phyloP scores from a whole-genome alignment of 2,888 invertebrate species.

The Pegoplata infirma region DNA sequence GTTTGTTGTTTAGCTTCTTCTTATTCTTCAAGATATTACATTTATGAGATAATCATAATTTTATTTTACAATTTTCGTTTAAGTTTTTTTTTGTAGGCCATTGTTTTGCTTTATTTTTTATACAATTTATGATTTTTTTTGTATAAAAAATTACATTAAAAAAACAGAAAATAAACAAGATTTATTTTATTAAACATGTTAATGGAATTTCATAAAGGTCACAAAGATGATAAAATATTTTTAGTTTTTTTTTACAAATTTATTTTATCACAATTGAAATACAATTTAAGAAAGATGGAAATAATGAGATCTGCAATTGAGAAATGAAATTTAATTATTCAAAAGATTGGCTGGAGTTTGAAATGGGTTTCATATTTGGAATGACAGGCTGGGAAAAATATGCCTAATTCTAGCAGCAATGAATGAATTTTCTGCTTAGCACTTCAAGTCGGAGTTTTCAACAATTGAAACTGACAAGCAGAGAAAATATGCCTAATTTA shows the following conservation, averaged over 20 bases:
- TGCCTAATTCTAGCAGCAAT: too few relatives aligned
- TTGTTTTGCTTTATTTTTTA: slow-evolving; percentile 29
- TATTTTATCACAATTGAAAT: slow-evolving; percentile 21
- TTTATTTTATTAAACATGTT: slow-evolving; percentile 36
- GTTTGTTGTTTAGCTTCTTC: background rate
- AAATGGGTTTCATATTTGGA: too few relatives aligned
- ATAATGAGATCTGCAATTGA: too few relatives aligned
- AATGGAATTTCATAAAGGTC: slow-evolving; percentile 56
- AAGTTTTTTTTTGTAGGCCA: slow-evolving; percentile 45
- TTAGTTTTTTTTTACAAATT: slow-evolving; percentile 3
- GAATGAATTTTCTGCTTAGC: too few relatives aligned
- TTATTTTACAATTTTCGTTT: slow-evolving; percentile 18
- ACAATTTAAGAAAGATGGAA: slow-evolving; percentile 5
- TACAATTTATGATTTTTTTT: too few relatives aligned
- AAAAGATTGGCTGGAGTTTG: too few relatives aligned
- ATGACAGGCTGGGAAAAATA: too few relatives aligned
- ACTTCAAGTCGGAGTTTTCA: too few relatives aligned
- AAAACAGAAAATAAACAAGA: slow-evolving; percentile 19
- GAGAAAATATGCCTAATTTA: too few relatives aligned
- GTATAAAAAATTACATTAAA: background rate
- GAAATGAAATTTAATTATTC: too few relatives aligned
- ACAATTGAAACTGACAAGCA: too few relatives aligned
- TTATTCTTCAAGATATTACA: slow-evolving; percentile 31
- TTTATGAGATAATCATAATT: slow-evolving; percentile 52
- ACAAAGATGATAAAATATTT: slow-evolving; percentile 29